These are phyloP conservation scores for Hyla sarda DNA, from an alignment of 2,113 vertebrate genomes.

Conservation along the genomic window DNA sequence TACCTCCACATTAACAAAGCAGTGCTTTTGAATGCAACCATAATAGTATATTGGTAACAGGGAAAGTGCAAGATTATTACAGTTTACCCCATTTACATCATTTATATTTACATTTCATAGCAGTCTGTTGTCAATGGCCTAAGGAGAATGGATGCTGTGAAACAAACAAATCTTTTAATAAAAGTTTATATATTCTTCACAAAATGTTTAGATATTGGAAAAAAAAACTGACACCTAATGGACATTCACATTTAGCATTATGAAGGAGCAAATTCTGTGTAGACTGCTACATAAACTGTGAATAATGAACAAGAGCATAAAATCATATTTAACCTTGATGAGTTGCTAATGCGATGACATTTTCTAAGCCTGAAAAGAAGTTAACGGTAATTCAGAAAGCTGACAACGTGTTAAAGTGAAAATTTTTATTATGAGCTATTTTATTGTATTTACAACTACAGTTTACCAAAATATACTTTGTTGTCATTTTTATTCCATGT, in stretches of 20 bases:
- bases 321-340: background rate
- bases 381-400: background rate
- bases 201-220: background rate
- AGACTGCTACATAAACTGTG: background rate
- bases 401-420: background rate
- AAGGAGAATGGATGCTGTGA: background rate
- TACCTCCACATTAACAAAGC: too few species aligned
- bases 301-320: background rate
- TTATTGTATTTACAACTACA: background rate
- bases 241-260: background rate
- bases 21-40: too few species aligned
- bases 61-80: too few species aligned
- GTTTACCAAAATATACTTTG: background rate
- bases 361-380: background rate
- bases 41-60: too few species aligned
- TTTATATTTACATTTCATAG: background rate
- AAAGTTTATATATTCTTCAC: background rate
- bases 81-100: background rate
- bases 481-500: constrained; percentile 3
- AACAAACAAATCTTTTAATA: background rate
- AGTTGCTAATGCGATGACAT: background rate
- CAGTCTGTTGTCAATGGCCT: background rate
- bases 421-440: constrained; percentile 1
- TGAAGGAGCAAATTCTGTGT: background rate
- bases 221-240: background rate